Evolutionary conservation across 2,113 vertebrate genomes (phyloP).

Genomic region (Pandion haliaetus): DNA sequence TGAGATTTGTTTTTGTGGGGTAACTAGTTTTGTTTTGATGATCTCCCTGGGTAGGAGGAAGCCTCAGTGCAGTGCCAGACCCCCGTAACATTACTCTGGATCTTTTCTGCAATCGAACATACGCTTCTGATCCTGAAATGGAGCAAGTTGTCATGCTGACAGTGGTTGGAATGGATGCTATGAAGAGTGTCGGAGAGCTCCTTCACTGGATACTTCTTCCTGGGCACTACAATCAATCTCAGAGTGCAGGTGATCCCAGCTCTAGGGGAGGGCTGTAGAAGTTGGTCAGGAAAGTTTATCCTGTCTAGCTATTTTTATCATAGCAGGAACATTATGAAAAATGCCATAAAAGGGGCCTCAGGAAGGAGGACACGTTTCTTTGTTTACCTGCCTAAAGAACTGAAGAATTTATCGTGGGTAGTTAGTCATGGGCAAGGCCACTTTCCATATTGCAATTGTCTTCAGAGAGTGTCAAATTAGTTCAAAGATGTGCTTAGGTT

Average conservation of each 20-base stretch:
- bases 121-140: slow-evolving; percentile 41
- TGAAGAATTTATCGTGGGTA: background rate
- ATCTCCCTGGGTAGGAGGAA: slow-evolving; percentile 50
- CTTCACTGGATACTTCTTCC: slow-evolving; percentile 52
- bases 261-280: background rate
- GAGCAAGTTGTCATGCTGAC: slow-evolving; percentile 74
- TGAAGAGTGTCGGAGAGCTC: slow-evolving; percentile 59
- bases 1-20: background rate
- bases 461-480: background rate
- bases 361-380: background rate
- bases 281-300: background rate
- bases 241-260: background rate
- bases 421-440: background rate
- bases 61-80: slow-evolving; percentile 65
- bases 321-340: background rate
- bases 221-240: background rate
- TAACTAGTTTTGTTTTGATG: background rate
- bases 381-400: background rate
- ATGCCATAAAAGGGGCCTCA: background rate
- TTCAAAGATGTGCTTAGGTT: background rate
- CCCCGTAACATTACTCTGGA: slow-evolving; percentile 16
- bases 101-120: slow-evolving; percentile 38
- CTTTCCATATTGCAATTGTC: background rate
- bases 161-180: slow-evolving; percentile 45
- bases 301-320: background rate